Evolutionary conservation across 2,888 invertebrate species (phyloP).

Genomic region (Lutraria lutraria): DNA sequence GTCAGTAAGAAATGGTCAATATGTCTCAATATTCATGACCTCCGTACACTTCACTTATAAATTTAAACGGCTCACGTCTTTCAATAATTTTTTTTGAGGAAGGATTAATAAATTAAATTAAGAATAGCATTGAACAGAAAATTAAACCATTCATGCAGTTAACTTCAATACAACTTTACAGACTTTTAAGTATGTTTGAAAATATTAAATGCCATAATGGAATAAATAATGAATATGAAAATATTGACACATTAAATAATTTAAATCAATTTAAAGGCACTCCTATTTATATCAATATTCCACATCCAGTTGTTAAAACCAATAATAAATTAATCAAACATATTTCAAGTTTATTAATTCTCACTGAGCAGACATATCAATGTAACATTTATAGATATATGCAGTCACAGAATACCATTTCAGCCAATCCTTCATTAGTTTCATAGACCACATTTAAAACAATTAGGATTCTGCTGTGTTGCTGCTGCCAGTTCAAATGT

Average conservation of each 20-base stretch:
- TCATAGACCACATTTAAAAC: no score
- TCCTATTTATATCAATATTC: neutral
- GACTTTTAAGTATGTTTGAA: neutral
- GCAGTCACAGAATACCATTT: no score
- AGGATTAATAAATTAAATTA: neutral
- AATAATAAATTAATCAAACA: no score
- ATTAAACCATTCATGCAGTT: neutral
- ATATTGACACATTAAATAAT: neutral
- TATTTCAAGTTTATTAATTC: no score
- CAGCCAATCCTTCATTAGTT: no score
- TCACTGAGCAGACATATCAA: no score
- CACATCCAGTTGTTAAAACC: no score
- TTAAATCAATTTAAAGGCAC: neutral
- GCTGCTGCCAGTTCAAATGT: no score
- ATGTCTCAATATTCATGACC: neutral
- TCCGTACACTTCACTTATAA: neutral
- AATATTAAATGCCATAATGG: neutral
- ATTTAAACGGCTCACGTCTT: neutral
- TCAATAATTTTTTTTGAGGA: neutral
- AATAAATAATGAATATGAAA: neutral
- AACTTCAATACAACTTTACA: neutral
- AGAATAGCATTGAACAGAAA: neutral
- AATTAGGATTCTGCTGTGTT: no score
- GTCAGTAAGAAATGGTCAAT: neutral
- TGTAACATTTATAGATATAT: no score